Evolutionary conservation across 2,113 vertebrate genomes (phyloP).

Genomic region (Alces alces): DNA sequence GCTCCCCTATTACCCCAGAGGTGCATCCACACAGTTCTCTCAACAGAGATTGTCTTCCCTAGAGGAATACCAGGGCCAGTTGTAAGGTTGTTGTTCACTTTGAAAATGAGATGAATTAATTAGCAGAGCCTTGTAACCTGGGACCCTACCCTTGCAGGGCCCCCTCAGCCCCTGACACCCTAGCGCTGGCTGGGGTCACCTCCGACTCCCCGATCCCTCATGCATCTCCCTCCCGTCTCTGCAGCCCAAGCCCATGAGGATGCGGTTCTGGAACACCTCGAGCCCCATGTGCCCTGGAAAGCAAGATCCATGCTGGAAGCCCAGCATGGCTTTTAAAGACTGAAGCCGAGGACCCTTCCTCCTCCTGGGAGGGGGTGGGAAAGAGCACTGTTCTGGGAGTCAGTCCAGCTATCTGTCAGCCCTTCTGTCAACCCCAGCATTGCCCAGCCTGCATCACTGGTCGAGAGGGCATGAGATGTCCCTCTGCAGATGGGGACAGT

Average conservation of each 20-base stretch:
- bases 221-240: background rate
- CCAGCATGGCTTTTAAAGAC: background rate
- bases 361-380: background rate
- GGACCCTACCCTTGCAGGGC: background rate
- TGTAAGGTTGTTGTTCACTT: background rate
- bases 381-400: background rate
- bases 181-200: background rate
- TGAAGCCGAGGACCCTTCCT: background rate
- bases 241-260: too few species aligned
- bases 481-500: background rate
- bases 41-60: background rate
- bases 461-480: background rate
- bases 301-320: fast-evolving
- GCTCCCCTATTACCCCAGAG: background rate
- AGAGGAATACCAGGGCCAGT: background rate
- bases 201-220: too few species aligned
- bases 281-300: fast-evolving
- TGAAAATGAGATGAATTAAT: background rate
- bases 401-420: too few species aligned
- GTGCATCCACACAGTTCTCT: background rate
- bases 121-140: background rate
- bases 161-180: background rate
- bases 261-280: fast-evolving
- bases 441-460: fast-evolving
- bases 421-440: background rate